A percentile compares a stretch with the other conserved stretches of the same genome.
Evolutionary conservation across 2,797 vertebrate genomes (phyloP).

Genomic region (Pangasius djambal): DNA sequence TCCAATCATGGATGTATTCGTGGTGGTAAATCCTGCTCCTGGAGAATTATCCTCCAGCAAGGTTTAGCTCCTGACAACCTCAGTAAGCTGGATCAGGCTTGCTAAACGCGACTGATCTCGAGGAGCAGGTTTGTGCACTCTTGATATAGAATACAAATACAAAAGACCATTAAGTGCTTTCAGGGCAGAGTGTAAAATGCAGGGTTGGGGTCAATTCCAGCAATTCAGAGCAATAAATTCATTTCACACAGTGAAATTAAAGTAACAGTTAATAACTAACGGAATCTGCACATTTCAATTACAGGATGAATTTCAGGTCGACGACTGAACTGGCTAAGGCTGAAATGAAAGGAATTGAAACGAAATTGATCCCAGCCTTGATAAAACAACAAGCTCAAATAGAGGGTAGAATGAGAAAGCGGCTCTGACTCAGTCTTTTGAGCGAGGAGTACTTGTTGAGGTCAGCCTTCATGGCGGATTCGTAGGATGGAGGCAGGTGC

Average conservation of each 20-base stretch:
- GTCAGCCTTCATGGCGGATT: slow-evolving; percentile 93
- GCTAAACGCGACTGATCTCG: slow-evolving; percentile 9
- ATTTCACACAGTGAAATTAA: background rate
- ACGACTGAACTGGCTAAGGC: background rate
- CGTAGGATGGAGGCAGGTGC: slow-evolving; percentile 95
- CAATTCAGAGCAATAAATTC: background rate
- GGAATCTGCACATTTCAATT: slow-evolving; percentile 9
- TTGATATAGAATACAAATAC: slow-evolving; percentile 14
- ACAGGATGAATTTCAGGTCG: background rate
- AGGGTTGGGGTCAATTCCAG: slow-evolving; percentile 30
- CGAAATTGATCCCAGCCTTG: slow-evolving; percentile 18
- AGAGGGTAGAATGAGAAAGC: slow-evolving; percentile 49
- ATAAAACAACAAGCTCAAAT: slow-evolving; percentile 56
- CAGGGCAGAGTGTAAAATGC: slow-evolving; percentile 1
- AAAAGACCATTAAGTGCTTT: slow-evolving; percentile 18
- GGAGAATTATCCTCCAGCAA: slow-evolving; percentile 4
- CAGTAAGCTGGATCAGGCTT: slow-evolving; percentile 19
- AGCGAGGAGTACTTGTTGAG: slow-evolving; percentile 96
- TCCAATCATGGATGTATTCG: slow-evolving; percentile 18
- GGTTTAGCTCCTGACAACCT: background rate
- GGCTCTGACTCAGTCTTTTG: slow-evolving; percentile 95
- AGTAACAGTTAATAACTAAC: slow-evolving; percentile 8
- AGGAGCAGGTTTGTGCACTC: slow-evolving; percentile 20
- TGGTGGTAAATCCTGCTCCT: slow-evolving; percentile 26
- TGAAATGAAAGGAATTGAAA: slow-evolving; percentile 1